Evolutionary conservation across 2,888 invertebrate species (phyloP).

Genomic region (Coelogynopora nodosa): DNA sequence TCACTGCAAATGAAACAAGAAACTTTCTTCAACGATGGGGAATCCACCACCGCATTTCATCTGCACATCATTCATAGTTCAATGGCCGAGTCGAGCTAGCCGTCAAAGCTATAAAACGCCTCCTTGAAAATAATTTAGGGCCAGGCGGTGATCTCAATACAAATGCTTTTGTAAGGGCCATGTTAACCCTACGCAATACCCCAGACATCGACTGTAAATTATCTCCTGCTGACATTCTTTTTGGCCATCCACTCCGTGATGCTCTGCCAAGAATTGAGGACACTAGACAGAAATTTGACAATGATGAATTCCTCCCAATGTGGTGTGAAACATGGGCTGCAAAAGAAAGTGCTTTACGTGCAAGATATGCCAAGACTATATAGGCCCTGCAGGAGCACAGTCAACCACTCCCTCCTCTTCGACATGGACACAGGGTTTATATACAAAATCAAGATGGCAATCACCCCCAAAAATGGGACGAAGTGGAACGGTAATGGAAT

Average conservation of each 20-base stretch:
- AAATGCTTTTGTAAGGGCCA: constrained; percentile 46
- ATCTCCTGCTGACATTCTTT: constrained; percentile 48
- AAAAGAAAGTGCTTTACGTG: too few species aligned
- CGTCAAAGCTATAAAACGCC: not conserved
- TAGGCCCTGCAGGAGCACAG: too few species aligned
- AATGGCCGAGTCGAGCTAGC: not conserved
- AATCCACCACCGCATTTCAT: not conserved
- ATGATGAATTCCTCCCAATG: too few species aligned
- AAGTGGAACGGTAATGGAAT: not conserved
- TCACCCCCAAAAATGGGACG: too few species aligned
- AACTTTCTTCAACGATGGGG: not conserved
- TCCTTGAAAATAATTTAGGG: not conserved
- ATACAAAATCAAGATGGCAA: too few species aligned
- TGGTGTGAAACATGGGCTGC: too few species aligned
- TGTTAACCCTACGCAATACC: constrained; percentile 48
- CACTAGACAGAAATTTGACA: too few species aligned
- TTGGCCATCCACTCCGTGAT: too few species aligned
- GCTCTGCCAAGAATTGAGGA: too few species aligned
- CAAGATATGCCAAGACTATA: too few species aligned
- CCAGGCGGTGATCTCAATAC: constrained; percentile 38
- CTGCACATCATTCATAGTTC: not conserved
- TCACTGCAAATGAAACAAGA: not conserved
- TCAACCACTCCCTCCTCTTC: too few species aligned
- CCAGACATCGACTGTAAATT: constrained; percentile 47
- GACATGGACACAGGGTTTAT: too few species aligned